Conservation (phyloP, 2,113 vertebrate genomes). For the Fulmarus glacialis region DNA sequence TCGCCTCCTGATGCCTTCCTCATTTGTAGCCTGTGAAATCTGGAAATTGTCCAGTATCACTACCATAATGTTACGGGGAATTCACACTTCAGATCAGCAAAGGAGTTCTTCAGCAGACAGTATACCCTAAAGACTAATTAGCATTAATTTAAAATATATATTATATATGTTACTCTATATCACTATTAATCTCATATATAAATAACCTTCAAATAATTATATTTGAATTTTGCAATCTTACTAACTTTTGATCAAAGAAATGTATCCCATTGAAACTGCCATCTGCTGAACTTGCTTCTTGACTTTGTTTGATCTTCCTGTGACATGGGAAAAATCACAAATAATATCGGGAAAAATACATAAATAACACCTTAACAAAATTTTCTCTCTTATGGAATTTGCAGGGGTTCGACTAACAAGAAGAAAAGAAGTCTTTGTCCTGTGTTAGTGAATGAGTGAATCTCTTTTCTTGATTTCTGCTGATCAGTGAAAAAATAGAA, state of each 20-base stretch:
- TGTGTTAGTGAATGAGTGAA: not conserved
- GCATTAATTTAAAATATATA: not conserved
- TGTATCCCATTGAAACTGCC: not conserved
- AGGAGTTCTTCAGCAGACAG: not conserved
- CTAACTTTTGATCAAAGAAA: conserved; percentile 2
- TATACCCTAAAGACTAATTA: not conserved
- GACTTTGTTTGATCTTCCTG: conserved; percentile 1
- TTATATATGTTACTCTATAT: not conserved
- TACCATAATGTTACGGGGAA: not conserved
- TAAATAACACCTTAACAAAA: not conserved
- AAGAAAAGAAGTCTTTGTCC: not conserved
- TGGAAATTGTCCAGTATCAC: not conserved
- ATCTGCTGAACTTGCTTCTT: not conserved
- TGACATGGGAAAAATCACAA: not conserved
- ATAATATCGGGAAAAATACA: not conserved
- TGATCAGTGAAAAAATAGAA: not conserved
- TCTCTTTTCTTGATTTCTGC: not conserved
- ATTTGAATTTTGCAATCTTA: not conserved
- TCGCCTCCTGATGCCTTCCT: not conserved
- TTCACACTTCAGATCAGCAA: not conserved
- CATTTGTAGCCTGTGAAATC: not conserved
- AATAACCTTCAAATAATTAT: not conserved
- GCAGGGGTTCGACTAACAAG: not conserved
- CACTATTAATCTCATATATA: not conserved
- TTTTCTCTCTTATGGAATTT: not conserved